phyloP scores from a whole-genome alignment of 2,888 invertebrate genomes.

The Philereme vetulata region DNA sequence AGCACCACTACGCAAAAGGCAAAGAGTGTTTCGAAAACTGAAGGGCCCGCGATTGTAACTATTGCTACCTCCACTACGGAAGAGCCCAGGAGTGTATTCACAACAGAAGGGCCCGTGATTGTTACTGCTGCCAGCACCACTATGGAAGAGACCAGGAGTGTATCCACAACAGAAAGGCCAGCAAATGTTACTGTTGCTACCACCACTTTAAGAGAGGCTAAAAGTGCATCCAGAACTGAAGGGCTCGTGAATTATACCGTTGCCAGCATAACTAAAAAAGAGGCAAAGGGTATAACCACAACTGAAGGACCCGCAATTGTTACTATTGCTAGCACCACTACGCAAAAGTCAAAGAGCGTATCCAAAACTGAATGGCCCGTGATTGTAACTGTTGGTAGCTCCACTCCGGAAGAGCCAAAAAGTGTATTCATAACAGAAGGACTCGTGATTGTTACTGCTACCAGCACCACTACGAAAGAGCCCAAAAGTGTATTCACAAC shows the following conservation, averaged over 20 bases:
- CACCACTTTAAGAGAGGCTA: background rate
- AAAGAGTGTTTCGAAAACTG: background rate
- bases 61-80: background rate
- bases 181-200: background rate
- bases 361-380: background rate
- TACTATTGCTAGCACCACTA: background rate
- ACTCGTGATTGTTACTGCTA: no score
- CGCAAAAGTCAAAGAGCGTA: background rate
- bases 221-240: background rate
- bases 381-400: background rate
- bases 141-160: no score
- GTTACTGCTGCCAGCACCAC: no score
- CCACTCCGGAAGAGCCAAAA: background rate
- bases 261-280: no score
- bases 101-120: no score
- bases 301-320: background rate
- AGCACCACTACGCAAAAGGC: background rate
- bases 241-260: no score
- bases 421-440: background rate
- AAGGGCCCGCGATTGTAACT: background rate
- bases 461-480: no score
- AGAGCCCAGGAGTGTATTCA: background rate
- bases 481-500: no score
- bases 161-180: no score
- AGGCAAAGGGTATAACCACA: background rate